Conservation (phyloP, 1,140 invertebrate species). For the Coboldia fuscipes region DNA sequence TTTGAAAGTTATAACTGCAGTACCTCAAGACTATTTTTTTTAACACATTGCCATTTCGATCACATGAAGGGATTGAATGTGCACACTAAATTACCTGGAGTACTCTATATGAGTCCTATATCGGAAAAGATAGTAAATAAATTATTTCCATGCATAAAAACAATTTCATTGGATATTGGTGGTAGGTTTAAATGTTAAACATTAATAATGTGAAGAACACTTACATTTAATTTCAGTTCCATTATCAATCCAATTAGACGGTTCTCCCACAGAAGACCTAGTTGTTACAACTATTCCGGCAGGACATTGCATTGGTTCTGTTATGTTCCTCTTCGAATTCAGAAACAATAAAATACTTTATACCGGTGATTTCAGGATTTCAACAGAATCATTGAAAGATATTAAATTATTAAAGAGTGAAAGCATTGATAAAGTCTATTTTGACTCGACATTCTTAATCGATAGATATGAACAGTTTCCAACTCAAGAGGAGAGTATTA, state of each 20-base stretch:
- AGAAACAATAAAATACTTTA: constrained; percentile 28
- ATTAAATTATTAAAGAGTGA: not conserved
- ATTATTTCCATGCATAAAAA: constrained; percentile 5
- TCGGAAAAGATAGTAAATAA: constrained; percentile 21
- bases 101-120: constrained; percentile 10
- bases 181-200: constrained; percentile 6
- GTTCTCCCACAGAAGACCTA: constrained; percentile 17
- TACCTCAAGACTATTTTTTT: constrained; percentile 35
- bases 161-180: constrained; percentile 4
- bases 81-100: constrained; percentile 5
- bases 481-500: constrained; percentile 27
- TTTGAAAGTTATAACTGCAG: too few species aligned
- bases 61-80: constrained; percentile 35
- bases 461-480: constrained; percentile 28
- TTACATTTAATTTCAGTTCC: constrained; percentile 5
- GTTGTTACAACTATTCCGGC: constrained; percentile 36
- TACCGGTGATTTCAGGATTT: constrained; percentile 49
- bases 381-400: not conserved
- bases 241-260: too few species aligned
- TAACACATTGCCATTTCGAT: constrained; percentile 43
- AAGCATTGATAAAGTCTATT: constrained; percentile 32
- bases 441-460: constrained; percentile 47
- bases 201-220: constrained; percentile 5
- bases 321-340: constrained; percentile 47
- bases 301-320: constrained; percentile 47